Evolutionary conservation across 2,888 invertebrate genomes (phyloP), one percentile per base, ranked within the genome.

Genomic region (Polymixis lichenea): DNA sequence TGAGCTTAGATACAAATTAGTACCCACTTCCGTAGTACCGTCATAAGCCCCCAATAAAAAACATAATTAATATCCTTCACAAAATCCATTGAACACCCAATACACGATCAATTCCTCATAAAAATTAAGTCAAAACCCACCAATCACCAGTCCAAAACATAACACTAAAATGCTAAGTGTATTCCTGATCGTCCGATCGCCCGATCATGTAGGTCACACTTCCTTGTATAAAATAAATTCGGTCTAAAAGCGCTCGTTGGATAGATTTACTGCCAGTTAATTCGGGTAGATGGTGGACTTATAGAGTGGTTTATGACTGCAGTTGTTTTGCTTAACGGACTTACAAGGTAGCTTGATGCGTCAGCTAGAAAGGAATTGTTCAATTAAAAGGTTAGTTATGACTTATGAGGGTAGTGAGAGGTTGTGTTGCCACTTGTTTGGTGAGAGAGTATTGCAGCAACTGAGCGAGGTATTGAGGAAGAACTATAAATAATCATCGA

Each of bases 211-310:
- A 91, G 93, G 94, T 91, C 92, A 84, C 85, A 91, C 93, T 94
- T 95, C 94, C 94, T 92, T 80, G 91, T 85, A 88, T 91, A 92
- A 91, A 91, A 91, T 90, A 87, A 85, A 92, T 91, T 92, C 89
- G 89, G 78, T 86, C 91, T 93, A 90, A 94, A 94, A 94, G 93
- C 94, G 75, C 86, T 88, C 86, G 87, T 88, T 86, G 90, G 94
- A 95, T 90, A 91, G 94, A 94, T 95, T 95, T 95, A 95, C 91
- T 89, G 87, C 86, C 90, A 89, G 91, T 92, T 94, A 94, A 95
- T 95, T 93, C 93, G 88, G 88, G 92, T 92, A 90, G 94, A 93
- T 93, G 90, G 91, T 92, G 93, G 88, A 90, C 90, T 88, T 88
- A 90, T 86, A 78, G 92, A 93, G 92, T 91, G 93, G 89, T 94